phyloP scores from a whole-genome alignment of 2,888 invertebrate species.

The Apamea crenata region DNA sequence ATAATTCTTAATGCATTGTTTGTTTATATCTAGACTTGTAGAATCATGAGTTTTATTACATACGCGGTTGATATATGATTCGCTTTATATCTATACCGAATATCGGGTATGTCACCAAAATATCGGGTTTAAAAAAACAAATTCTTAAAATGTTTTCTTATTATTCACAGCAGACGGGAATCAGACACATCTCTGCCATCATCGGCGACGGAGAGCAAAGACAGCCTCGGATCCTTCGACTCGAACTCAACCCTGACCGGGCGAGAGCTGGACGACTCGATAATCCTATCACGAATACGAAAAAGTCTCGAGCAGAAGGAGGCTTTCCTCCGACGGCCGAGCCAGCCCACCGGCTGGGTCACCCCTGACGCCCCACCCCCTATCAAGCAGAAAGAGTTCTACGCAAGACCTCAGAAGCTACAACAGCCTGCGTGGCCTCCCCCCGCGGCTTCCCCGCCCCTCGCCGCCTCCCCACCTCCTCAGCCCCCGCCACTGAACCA shows the following conservation, averaged over 20 bases:
- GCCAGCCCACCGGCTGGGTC: constrained; percentile 91
- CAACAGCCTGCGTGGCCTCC: constrained; percentile 94
- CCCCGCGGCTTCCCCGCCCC: constrained; percentile 83
- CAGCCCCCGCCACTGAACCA: constrained; percentile 70
- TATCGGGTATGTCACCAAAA: background rate
- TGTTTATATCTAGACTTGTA: background rate
- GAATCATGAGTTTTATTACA: background rate
- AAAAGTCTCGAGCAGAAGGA: constrained; percentile 97
- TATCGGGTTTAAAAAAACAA: background rate
- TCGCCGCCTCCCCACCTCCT: constrained; percentile 92
- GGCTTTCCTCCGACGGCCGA: constrained; percentile 95
- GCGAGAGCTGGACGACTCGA: constrained; percentile 93
- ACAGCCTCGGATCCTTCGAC: constrained; percentile 92
- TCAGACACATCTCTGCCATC: constrained; percentile 91
- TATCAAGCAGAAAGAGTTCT: constrained; percentile 93
- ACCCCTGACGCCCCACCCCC: constrained; percentile 87
- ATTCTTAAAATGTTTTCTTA: background rate
- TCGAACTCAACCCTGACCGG: constrained; percentile 92
- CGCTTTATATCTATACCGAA: background rate
- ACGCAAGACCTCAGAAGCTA: constrained; percentile 94
- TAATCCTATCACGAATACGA: constrained; percentile 94
- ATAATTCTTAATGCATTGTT: background rate
- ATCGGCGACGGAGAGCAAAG: constrained; percentile 92
- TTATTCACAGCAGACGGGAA: constrained; percentile 88
- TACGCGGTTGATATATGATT: background rate